Base-by-base conservation (phyloP, 1,140 invertebrate species). In the Batillaria attramentaria region DNA sequence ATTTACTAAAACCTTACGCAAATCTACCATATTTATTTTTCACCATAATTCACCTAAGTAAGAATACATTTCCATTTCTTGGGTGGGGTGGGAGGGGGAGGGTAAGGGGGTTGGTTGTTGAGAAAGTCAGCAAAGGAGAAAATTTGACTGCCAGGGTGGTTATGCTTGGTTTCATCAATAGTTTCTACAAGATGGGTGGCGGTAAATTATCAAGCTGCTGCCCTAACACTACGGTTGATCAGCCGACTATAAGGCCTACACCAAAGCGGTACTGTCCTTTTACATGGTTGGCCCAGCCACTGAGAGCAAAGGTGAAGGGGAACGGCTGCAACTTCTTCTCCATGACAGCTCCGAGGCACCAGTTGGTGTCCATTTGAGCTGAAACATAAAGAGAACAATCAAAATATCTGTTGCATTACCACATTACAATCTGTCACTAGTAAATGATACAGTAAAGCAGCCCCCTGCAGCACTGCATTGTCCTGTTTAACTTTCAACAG, bases 281-380 rank as follows among this genome's bases (percentile, higher is more conserved):
- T 13, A 87, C 88, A 89, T 99, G 98, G 92, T 98, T 99, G 69
- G 98, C 92, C 90, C 96, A 94, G 70, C 96, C 98, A 87, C 97
- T 98, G 1, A 99, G 92, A 13, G 95, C 94, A 85, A 99, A 95
- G 2, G 96, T 95, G 90, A 99, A 98, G 77, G 98, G 98, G 85
- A 99, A 92, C 4, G 90, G 90, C 35, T 96, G 96, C 84, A 95
- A 93, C 54, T 92, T 97, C 95, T 92, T 99, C 91, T 99, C 98
- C 83, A 99, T 91, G 1, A 98, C 96, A 1, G 95, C 97, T 76
- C 95, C 96, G 46, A 99, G 95, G 78, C 94, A 97, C 97, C 97
- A 99, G 91, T 99, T 99, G 69, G 96, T 96, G 91, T 99, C 98
- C 57, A 98, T 92, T 89, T 90, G 89, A 81, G 88, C 90, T 91